phyloP scores from a whole-genome alignment of 2,113 vertebrate species.

The Pardalotus punctatus region DNA sequence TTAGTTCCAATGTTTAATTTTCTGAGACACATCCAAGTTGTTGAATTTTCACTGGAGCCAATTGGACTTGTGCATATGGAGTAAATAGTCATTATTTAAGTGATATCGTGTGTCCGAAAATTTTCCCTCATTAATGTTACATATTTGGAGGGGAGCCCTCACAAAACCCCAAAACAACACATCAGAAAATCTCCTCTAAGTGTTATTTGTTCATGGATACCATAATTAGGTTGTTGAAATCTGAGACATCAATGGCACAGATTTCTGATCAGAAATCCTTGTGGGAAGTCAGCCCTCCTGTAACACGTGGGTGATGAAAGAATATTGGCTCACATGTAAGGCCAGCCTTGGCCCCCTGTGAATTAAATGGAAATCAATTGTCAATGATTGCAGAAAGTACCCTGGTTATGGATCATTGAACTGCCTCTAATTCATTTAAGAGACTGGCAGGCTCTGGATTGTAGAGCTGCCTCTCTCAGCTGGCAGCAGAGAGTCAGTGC shows the following conservation, averaged over 20 bases:
- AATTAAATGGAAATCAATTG: constrained; percentile 1
- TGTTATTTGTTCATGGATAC: background rate
- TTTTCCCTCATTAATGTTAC: background rate
- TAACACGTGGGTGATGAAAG: background rate
- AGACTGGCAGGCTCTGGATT: background rate
- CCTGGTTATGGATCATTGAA: constrained; percentile 15
- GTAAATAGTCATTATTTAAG: background rate
- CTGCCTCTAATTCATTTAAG: constrained; percentile 29
- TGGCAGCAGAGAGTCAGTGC: background rate
- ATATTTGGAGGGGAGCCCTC: background rate
- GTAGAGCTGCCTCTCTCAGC: background rate
- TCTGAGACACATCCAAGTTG: background rate
- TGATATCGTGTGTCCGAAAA: background rate
- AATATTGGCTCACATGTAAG: background rate
- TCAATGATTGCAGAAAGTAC: background rate
- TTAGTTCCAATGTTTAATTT: background rate
- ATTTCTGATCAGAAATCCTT: background rate
- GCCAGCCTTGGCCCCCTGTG: background rate
- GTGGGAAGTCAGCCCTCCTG: background rate
- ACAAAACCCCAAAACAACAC: fast-evolving
- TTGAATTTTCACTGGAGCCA: background rate
- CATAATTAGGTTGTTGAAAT: background rate
- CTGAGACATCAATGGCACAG: background rate
- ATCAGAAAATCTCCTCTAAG: background rate
- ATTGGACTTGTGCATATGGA: background rate